Evolutionary conservation across 2,888 invertebrate species (phyloP).

Genomic region (Meganola albula): DNA sequence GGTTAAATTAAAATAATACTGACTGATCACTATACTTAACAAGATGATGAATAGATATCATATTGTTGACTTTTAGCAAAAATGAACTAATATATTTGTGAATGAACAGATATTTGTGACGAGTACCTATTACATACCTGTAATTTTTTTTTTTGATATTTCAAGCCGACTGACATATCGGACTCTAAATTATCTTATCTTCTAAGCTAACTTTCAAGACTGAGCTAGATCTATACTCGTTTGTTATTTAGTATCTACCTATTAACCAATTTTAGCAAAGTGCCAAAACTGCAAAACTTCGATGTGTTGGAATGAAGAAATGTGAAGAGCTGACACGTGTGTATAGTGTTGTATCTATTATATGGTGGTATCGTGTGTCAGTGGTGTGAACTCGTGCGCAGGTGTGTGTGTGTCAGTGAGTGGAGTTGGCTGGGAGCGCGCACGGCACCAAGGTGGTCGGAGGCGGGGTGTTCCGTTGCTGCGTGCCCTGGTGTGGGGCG

Average conservation of each 20-base stretch:
- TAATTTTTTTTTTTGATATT: conserved; percentile 19
- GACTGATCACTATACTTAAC: conserved; percentile 17
- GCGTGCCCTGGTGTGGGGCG: conserved; percentile 88
- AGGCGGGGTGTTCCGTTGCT: conserved; percentile 88
- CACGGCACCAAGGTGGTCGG: conserved; percentile 82
- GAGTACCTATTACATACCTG: conserved; percentile 15
- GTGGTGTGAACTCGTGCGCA: conserved; percentile 18
- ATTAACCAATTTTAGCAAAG: conserved; percentile 27
- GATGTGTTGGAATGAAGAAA: conserved; percentile 13
- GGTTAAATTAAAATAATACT: conserved; percentile 30
- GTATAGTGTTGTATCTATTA: conserved; percentile 20
- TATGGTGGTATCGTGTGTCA: conserved; percentile 24
- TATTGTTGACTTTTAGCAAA: conserved; percentile 16
- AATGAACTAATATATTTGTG: conserved; percentile 24
- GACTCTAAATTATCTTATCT: conserved; percentile 44
- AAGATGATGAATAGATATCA: conserved; percentile 24
- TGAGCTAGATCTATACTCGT: conserved; percentile 47
- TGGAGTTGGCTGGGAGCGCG: conserved; percentile 57
- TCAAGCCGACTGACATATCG: conserved; percentile 60
- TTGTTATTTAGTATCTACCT: conserved; percentile 32
- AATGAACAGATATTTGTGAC: too few species aligned
- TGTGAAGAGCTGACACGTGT: conserved; percentile 1
- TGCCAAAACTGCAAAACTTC: conserved; percentile 32
- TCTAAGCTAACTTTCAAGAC: conserved; percentile 58
- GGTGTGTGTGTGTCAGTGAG: conserved; percentile 25